Base-by-base conservation (phyloP, 2,888 invertebrate genomes). In the Caradrina clavipalpis region DNA sequence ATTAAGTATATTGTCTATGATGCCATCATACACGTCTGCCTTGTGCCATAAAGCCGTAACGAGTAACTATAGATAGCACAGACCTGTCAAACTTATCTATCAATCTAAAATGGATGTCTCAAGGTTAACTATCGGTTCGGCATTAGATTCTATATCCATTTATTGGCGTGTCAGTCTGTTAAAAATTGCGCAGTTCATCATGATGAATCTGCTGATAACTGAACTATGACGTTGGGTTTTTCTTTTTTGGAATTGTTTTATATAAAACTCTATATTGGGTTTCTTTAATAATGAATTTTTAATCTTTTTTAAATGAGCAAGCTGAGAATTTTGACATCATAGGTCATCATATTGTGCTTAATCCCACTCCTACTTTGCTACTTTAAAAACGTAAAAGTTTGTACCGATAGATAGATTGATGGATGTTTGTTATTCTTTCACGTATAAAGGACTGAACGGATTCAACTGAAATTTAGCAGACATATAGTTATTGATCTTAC, bases 21-120 rank as follows among this genome's bases (percentile, higher is more conserved):
- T 70, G 75, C 51, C 75, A 70, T 75, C 64, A 65, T 47, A 35
- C 50, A 39, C 19, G 42, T 45, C 63, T 56, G 63, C 55, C 68
- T 62, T 49, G 68, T 69, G 69, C 75, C 78, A 80, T 78, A 78
- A 78, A 74, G 74, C 10, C 47, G 51, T 77, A 64, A 51, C 68
- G 54, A 31, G 53, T 13, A 26, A 15, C 62, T 51, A 69, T 69
- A 68, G 69, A 69, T 66, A 64, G 53, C 65, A 57, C 47, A 55
- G 50, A 58, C 50, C 68, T 73, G 70, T 81, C 78, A 69, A 70
- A 74, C 47, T 69, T 69, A 81, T 76, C 78, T 71, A 78, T 78
- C 75, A 80, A 77, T 80, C 81, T 76, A 51, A 67, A 80, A 77
- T 72, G 75, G 75, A 80, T 67, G 77, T 65, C 49, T 69, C 70